phyloP scores from a whole-genome alignment of 37 sponge, comb jelly and placozoan genomes.

The Beroe forskalii region DNA sequence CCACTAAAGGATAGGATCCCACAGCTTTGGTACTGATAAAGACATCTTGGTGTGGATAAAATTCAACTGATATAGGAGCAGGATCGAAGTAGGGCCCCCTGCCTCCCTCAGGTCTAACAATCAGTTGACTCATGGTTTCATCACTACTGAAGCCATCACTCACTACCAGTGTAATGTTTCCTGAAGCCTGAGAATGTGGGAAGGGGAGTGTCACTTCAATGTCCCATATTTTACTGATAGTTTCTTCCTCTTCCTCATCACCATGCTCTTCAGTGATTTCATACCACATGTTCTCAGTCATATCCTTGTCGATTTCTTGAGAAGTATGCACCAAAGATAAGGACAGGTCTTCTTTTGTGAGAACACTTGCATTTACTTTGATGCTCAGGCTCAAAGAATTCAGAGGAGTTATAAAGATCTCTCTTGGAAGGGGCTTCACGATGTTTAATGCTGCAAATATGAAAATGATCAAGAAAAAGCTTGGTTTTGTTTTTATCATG shows the following conservation, averaged over 20 bases:
- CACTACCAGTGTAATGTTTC: neutral
- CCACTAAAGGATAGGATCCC: neutral
- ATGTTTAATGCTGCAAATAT: neutral
- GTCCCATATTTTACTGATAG: too few species aligned
- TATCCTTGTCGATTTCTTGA: neutral
- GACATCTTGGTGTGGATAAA: neutral
- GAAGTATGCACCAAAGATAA: neutral
- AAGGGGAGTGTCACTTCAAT: neutral
- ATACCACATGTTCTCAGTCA: too few species aligned
- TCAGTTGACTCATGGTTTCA: neutral
- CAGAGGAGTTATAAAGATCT: neutral
- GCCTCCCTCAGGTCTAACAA: neutral
- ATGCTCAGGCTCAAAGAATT: neutral
- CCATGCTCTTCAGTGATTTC: too few species aligned
- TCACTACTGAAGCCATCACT: neutral
- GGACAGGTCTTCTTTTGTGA: neutral
- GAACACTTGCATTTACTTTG: neutral
- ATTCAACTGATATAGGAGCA: neutral
- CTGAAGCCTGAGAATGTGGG: neutral
- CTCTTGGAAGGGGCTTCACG: neutral
- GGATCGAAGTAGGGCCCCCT: constrained; percentile 25
- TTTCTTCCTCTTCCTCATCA: too few species aligned
- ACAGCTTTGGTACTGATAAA: neutral
- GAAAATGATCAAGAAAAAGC: too few species aligned
- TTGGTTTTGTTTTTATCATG: too few species aligned